Percentiles rank a stretch among this genome's conserved stretches.
Conservation (phyloP, 2,113 vertebrate genomes). For the Neomonachus schauinslandi region DNA sequence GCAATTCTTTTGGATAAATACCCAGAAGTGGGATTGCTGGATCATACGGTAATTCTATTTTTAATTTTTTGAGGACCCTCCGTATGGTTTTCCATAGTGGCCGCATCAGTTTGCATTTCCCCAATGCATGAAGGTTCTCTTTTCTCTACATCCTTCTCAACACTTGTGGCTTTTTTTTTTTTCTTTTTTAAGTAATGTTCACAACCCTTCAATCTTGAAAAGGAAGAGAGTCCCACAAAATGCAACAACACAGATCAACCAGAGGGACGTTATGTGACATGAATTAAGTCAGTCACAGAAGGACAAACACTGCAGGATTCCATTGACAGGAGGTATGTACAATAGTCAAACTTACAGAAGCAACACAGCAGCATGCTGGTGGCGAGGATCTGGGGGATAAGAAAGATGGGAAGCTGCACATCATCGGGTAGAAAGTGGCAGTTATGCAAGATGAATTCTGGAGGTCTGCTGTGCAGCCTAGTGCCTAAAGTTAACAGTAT, state of each 20-base stretch:
- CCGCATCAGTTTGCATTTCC: neutral
- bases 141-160: neutral
- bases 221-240: neutral
- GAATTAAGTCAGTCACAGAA: neutral
- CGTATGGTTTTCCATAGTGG: neutral
- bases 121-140: neutral
- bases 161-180: neutral
- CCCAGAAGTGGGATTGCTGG: neutral
- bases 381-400: neutral
- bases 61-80: neutral
- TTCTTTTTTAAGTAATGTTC: neutral
- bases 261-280: accelerated
- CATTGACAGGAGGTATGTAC: accelerated
- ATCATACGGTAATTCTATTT: neutral
- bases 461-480: too few relatives aligned
- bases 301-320: neutral
- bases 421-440: neutral
- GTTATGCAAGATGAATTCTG: neutral
- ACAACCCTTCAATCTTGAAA: neutral
- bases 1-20: too few relatives aligned
- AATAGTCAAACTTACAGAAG: neutral
- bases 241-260: too few relatives aligned
- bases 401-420: neutral
- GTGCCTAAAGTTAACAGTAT: accelerated
- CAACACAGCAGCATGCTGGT: too few relatives aligned